phyloP scores from a whole-genome alignment of 2,113 vertebrate genomes.

The Lota lota region DNA sequence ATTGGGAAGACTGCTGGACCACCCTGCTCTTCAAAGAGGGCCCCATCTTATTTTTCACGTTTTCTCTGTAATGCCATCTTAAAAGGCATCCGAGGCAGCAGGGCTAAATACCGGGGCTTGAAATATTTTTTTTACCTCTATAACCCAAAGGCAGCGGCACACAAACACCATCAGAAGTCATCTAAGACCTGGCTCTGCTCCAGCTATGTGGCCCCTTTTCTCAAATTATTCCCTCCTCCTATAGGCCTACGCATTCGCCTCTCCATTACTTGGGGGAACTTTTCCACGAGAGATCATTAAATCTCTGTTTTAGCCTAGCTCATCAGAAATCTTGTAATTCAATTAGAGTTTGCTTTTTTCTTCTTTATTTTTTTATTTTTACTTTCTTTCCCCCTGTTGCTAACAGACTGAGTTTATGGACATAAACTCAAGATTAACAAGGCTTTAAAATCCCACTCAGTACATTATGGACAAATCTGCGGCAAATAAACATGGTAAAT shows the following conservation, averaged over 20 bases:
- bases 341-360: slow-evolving; percentile 30
- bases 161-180: slow-evolving; percentile 29
- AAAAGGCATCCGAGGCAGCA: slow-evolving; percentile 20
- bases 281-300: slow-evolving; percentile 34
- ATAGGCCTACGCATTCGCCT: not conserved
- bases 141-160: slow-evolving; percentile 18
- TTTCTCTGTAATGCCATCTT: slow-evolving; percentile 28
- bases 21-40: slow-evolving; percentile 50
- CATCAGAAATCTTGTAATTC: slow-evolving; percentile 43
- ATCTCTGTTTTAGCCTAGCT: slow-evolving; percentile 41
- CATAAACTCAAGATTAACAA: slow-evolving; percentile 44
- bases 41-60: slow-evolving; percentile 29
- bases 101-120: slow-evolving; percentile 17
- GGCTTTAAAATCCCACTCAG: slow-evolving; percentile 34
- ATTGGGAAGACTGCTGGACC: slow-evolving; percentile 57
- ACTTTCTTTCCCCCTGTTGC: slow-evolving; percentile 20
- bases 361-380: not conserved
- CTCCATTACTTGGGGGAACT: slow-evolving; percentile 14
- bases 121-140: slow-evolving; percentile 42
- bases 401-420: slow-evolving; percentile 38
- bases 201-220: slow-evolving; percentile 12
- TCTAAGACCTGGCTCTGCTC: slow-evolving; percentile 29
- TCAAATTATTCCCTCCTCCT: slow-evolving; percentile 20
- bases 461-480: slow-evolving; percentile 28
- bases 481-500: slow-evolving; percentile 38